These are phyloP conservation scores for Acromyrmex heyeri DNA, from an alignment of 1,140 invertebrate species.

Conservation along the genomic window DNA sequence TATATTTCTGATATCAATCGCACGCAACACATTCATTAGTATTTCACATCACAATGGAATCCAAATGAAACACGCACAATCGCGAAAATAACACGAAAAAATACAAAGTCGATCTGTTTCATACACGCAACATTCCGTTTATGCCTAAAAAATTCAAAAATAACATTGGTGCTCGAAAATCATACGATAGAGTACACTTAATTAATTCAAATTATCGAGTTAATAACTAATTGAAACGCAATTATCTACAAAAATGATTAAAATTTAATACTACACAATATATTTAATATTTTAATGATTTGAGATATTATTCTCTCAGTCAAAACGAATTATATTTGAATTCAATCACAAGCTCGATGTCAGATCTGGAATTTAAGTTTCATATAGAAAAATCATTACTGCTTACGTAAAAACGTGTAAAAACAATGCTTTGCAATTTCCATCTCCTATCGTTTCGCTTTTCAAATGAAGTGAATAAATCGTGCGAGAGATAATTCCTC, in stretches of 20 bases:
- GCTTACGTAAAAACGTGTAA: not conserved
- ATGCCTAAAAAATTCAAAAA: not conserved
- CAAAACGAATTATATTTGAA: not conserved
- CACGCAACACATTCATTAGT: not conserved
- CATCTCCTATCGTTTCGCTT: not conserved
- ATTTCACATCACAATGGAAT: not conserved
- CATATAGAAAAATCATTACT: not conserved
- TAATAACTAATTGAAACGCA: not conserved
- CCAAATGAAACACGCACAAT: not conserved
- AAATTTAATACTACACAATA: not conserved
- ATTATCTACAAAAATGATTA: not conserved
- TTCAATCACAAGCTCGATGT: not conserved
- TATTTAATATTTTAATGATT: not conserved
- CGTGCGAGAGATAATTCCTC: not conserved
- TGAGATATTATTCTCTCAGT: not conserved
- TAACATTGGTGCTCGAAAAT: not conserved
- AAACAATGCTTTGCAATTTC: not conserved
- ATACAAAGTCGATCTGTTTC: not conserved
- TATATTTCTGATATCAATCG: not conserved
- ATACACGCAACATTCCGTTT: not conserved
- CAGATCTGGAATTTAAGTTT: not conserved
- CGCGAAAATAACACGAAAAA: not conserved
- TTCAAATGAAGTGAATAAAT: not conserved
- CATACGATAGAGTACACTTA: not conserved
- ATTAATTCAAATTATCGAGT: not conserved